A percentile compares a stretch with the other conserved stretches of the same genome.
Evolutionary conservation across 1,140 invertebrate species (phyloP).

Genomic region (Heliconius eleuchia): DNA sequence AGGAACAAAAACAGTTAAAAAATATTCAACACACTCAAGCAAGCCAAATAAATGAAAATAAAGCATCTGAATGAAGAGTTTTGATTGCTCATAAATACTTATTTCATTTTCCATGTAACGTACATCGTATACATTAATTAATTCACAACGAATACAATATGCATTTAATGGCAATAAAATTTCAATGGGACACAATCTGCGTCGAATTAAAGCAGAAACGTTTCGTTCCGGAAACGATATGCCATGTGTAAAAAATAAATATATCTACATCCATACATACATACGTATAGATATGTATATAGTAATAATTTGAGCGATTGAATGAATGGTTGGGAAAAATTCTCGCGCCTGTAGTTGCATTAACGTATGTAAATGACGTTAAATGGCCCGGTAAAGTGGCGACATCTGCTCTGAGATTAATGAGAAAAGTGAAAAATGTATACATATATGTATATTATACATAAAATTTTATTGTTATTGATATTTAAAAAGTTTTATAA

Average conservation of each 20-base stretch:
- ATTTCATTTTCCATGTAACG: constrained; percentile 17
- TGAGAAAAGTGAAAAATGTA: background rate
- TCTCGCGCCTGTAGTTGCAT: constrained; percentile 33
- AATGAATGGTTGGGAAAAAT: constrained; percentile 38
- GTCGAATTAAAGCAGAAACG: constrained; percentile 43
- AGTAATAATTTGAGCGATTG: constrained; percentile 34
- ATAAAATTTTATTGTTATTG: too few relatives aligned
- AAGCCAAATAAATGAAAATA: background rate
- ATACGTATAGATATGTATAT: background rate
- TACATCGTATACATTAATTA: constrained; percentile 30
- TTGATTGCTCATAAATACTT: constrained; percentile 14
- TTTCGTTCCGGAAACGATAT: constrained; percentile 37
- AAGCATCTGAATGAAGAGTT: constrained; percentile 11
- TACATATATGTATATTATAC: background rate
- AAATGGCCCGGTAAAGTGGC: constrained; percentile 33
- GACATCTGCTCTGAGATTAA: constrained; percentile 30
- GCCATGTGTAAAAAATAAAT: constrained; percentile 48
- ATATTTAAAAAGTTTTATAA: too few relatives aligned
- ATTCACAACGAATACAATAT: constrained; percentile 50
- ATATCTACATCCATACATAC: constrained; percentile 17
- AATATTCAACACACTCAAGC: constrained; percentile 6
- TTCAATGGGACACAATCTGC: constrained; percentile 53
- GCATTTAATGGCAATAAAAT: constrained; percentile 50
- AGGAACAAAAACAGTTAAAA: background rate
- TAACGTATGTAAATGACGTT: constrained; percentile 42